Conservation (phyloP, 1,140 invertebrate species). For the Daktulosphaira vitifoliae region DNA sequence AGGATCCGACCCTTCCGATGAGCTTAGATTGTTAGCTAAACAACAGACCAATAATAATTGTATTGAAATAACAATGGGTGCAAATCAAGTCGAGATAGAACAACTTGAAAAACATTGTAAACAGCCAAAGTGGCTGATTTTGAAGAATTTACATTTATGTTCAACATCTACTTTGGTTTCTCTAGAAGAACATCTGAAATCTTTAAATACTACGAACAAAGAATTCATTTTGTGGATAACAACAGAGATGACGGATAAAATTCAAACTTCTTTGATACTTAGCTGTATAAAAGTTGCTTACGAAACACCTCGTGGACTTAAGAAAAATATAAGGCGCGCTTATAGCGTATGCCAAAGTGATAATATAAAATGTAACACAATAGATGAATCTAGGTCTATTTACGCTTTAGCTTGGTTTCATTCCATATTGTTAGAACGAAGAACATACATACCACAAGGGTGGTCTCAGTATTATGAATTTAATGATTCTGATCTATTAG, state of each 20-base stretch:
- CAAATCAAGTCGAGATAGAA: conserved; percentile 44
- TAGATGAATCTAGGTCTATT: conserved; percentile 47
- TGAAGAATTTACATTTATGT: conserved; percentile 82
- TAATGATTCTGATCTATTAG: conserved; percentile 70
- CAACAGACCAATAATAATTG: conserved; percentile 48
- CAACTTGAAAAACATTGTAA: conserved; percentile 23
- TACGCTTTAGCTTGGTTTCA: conserved; percentile 74
- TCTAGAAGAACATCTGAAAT: conserved; percentile 62
- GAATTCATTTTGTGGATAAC: conserved; percentile 68
- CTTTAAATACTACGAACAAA: conserved; percentile 49
- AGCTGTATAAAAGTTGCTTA: conserved; percentile 74
- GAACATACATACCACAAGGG: conserved; percentile 76
- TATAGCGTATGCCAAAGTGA: conserved; percentile 50
- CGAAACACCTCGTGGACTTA: conserved; percentile 66
- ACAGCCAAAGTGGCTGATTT: conserved; percentile 58
- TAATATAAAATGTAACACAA: conserved; percentile 33
- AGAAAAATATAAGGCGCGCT: conserved; percentile 54
- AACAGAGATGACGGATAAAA: conserved; percentile 58
- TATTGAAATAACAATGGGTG: conserved; percentile 62
- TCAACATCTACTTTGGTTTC: conserved; percentile 66
- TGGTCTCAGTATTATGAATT: conserved; percentile 89
- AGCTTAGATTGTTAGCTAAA: conserved; percentile 58
- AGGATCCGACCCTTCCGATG: conserved; percentile 74
- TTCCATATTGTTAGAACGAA: conserved; percentile 76
- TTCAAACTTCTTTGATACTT: conserved; percentile 56